These are phyloP conservation scores for Trichomalopsis sarcophagae DNA, from an alignment of 1,140 invertebrate species.

Conservation along the genomic window DNA sequence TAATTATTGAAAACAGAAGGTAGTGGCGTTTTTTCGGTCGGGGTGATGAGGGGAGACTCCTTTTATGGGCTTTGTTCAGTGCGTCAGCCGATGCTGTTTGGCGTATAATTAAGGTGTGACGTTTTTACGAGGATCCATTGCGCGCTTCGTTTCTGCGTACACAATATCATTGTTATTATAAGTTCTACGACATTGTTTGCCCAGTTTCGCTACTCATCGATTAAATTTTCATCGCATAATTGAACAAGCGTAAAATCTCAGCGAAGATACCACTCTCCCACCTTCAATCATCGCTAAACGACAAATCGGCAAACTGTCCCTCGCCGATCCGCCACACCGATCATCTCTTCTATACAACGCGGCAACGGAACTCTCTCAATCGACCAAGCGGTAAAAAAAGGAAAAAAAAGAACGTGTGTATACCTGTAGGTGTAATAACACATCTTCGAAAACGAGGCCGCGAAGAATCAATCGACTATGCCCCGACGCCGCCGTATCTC, in stretches of 20 bases:
- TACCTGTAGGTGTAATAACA: background rate
- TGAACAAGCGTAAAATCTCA: background rate
- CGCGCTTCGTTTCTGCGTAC: too few relatives aligned
- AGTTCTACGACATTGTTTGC: too few relatives aligned
- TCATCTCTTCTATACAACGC: background rate
- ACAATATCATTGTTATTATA: background rate
- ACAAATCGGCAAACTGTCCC: background rate
- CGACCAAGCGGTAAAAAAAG: background rate
- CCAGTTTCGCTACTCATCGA: too few relatives aligned
- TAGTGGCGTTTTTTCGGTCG: background rate
- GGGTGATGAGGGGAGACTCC: background rate
- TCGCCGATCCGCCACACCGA: background rate
- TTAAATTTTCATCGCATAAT: too few relatives aligned
- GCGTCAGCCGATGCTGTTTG: background rate
- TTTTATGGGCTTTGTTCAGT: background rate
- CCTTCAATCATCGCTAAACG: background rate
- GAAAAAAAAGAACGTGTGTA: background rate
- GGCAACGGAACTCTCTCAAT: background rate
- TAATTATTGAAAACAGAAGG: conserved; percentile 4
- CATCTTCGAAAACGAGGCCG: background rate
- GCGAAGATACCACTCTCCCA: background rate
- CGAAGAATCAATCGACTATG: background rate
- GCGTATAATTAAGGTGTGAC: background rate
- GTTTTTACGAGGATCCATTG: background rate
- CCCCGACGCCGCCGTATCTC: background rate